Evolutionary conservation across 2,113 vertebrate species (phyloP).

Genomic region (Micromys minutus): DNA sequence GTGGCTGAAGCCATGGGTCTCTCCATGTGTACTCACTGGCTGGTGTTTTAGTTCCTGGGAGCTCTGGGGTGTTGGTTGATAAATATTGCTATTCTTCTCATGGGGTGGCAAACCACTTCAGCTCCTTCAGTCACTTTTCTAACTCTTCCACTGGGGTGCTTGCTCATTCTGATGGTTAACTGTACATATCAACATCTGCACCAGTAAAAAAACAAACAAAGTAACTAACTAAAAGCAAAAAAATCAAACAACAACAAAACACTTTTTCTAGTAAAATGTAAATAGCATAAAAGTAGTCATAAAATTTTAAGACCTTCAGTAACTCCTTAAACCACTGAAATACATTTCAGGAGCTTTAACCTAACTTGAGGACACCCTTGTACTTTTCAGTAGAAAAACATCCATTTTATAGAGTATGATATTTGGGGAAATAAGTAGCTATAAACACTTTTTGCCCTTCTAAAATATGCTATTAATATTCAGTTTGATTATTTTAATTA

Average conservation of each 20-base stretch:
- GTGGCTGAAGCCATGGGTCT: too few species aligned
- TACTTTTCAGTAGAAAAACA: not conserved
- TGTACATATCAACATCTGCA: too few species aligned
- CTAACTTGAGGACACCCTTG: not conserved
- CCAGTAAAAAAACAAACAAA: too few species aligned
- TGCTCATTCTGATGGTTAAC: too few species aligned
- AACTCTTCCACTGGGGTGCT: too few species aligned
- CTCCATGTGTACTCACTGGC: too few species aligned
- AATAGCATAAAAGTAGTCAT: not conserved
- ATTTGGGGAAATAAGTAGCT: not conserved
- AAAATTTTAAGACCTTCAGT: not conserved
- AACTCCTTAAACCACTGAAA: not conserved
- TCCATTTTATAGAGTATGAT: not conserved
- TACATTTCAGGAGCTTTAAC: not conserved
- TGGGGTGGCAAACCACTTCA: too few species aligned
- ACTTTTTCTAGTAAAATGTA: not conserved
- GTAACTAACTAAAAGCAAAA: too few species aligned
- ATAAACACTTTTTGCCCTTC: not conserved
- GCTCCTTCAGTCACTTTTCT: too few species aligned
- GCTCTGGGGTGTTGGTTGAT: too few species aligned
- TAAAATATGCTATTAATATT: not conserved
- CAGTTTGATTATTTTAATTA: not conserved
- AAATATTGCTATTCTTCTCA: too few species aligned
- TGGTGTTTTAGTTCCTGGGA: too few species aligned
- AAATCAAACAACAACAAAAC: not conserved